Base-by-base conservation (phyloP, 2,113 vertebrate genomes). In the Aegypius monachus region DNA sequence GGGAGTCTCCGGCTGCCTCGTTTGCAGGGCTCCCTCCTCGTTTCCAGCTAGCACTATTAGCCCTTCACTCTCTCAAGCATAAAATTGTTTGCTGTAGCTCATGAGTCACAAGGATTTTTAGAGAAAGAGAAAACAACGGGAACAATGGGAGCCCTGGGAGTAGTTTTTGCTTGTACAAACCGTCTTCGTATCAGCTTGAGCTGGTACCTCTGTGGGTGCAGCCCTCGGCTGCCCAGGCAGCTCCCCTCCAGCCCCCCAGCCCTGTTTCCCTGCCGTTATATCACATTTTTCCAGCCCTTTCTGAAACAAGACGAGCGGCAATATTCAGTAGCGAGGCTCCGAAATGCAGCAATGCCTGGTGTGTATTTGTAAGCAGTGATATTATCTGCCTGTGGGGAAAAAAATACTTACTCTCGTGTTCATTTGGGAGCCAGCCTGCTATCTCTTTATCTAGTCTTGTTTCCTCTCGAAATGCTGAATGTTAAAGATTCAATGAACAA, bases 51-150 rank as follows among this genome's bases (percentile, higher is more conserved):
- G 77, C 18, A 9, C 88, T 38, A 45, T 50, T 29, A 95, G 94
- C 82, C 91, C 80, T 91, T 86, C 77, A 67, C 77, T 77, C 94
- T 91, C 68, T 86, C 93, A 58, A 96, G 88, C 96, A 92, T 77
- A 86, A 95, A 96, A 95, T 59, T 95, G 85, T 93, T 95, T 93
- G 86, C n/a, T 84, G 67, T 86, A 97, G 83, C 86, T 96, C 89
- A 95, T 94, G 93, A 96, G 80, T 94, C 93, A 96, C 63, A 94
- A 78, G 91, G 93, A 93, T 62, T 92, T 95, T 94, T 68, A 86
- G 83, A 95, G 91, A 80, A 96, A 93, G 75, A 80, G 79, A 94
- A 94, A 96, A 96, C 75, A 86, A 92, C 9, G 0, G 91, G 93
- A 96, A 96, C 96, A 95, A 96, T 81, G 55, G 91, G 83, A 86